phyloP scores from a whole-genome alignment of 2,797 vertebrate genomes.

The Euphonia xanthogaster region DNA sequence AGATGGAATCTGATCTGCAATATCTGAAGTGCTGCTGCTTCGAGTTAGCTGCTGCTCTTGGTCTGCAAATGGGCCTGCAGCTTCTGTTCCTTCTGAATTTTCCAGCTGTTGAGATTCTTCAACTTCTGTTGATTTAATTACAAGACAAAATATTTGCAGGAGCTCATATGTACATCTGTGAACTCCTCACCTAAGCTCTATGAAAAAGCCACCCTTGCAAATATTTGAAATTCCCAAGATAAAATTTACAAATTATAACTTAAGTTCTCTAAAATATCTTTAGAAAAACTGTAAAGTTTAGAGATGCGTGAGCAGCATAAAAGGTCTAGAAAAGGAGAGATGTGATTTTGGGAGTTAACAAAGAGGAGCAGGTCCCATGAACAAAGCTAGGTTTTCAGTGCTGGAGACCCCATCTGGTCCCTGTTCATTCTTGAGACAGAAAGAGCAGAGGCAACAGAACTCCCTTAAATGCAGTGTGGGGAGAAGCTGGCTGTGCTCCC shows the following conservation, averaged over 20 bases:
- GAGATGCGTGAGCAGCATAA: background rate
- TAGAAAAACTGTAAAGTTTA: background rate
- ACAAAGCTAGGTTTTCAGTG: background rate
- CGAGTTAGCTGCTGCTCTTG: constrained; percentile 84
- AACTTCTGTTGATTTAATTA: constrained; percentile 79
- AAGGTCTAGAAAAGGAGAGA: background rate
- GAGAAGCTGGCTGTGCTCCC: background rate
- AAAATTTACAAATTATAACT: background rate
- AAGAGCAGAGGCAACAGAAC: background rate
- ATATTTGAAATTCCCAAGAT: background rate
- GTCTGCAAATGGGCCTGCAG: constrained; percentile 51
- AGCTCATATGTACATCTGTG: background rate
- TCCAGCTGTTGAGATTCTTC: constrained; percentile 90
- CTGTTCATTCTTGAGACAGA: background rate
- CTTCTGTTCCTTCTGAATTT: constrained; percentile 75
- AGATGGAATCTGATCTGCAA: constrained; percentile 83
- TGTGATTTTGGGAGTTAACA: background rate
- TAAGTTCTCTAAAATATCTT: background rate
- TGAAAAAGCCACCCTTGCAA: background rate
- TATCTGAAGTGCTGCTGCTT: constrained; percentile 93
- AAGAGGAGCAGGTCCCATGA: background rate
- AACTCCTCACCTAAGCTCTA: background rate
- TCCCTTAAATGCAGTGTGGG: background rate
- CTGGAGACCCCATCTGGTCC: background rate
- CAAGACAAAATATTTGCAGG: background rate